Evolutionary conservation across 2,888 invertebrate genomes (phyloP), one percentile per base, ranked within the genome.

Genomic region (Drosophila prostipennis): DNA sequence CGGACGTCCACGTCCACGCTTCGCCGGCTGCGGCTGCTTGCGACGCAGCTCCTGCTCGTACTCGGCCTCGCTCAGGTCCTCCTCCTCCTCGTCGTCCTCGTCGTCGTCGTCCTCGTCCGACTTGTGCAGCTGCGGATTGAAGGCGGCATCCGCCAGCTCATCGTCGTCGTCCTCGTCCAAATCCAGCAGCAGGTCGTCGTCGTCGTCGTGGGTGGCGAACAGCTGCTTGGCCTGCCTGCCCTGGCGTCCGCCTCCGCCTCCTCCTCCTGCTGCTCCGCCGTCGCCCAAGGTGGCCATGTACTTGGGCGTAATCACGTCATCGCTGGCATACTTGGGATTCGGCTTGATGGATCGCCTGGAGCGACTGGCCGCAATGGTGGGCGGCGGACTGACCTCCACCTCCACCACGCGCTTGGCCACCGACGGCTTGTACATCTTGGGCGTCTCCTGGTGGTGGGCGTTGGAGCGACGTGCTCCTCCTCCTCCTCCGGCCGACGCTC

Each of bases 341-440:
- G 92, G 92, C 70, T 92, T 92, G 14, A 92, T 92, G 10, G 92
- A 92, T 37, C 92, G 89, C 54, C 91, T 80, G 2, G 92, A 88
- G 13, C 92, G 85, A 26, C 90, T 91, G 1, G 91, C 89, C 1
- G 91, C 91, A 70, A 91, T 89, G 19, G 91, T 91, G 7, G 89
- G 87, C 26, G 87, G 78, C 13, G 82, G 78, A 8, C 83, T 70
- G 1, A 61, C 54, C n/a, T 59, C 10, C 26, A 58, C 19, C 13
- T 23, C 23, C 4, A 23, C 23, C 4, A 26, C 26, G 4, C 54
- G 37, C 54, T 72, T 79, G 7, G 29, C 19, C 2, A 19, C 37
- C 37, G 51, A 3, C 59, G 74, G 75, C 52, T 86, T 88, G 51
- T 58, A 86, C 87, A 87, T 75, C 63, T 76, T 85, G 5, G 48